These are phyloP conservation scores for Eleginops maclovinus DNA, from an alignment of 2,113 vertebrate genomes.

Conservation along the genomic window DNA sequence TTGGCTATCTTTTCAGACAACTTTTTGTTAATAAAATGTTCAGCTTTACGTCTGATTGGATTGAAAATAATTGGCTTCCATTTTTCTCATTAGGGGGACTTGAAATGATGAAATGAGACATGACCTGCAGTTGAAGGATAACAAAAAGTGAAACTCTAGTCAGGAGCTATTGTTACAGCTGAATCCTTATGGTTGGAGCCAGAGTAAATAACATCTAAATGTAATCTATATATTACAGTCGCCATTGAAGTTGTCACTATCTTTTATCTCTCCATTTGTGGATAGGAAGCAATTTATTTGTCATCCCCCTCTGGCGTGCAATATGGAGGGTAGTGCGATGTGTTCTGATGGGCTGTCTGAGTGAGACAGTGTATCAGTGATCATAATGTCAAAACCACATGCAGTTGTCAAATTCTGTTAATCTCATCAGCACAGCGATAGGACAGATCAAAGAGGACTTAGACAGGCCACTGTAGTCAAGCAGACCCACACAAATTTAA, in stretches of 20 bases:
- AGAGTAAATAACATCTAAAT: slow-evolving; percentile 22
- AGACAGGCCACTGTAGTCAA: not conserved
- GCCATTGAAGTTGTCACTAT: slow-evolving; percentile 46
- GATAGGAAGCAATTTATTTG: slow-evolving; percentile 66
- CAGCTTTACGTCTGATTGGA: slow-evolving; percentile 1
- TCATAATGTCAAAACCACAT: slow-evolving; percentile 46
- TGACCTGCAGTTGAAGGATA: not conserved
- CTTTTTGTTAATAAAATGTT: slow-evolving; percentile 13
- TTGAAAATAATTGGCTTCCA: slow-evolving; percentile 33
- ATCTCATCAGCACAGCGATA: slow-evolving; percentile 37
- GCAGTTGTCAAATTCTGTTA: slow-evolving; percentile 50
- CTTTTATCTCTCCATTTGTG: slow-evolving; percentile 62
- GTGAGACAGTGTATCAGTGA: slow-evolving; percentile 47
- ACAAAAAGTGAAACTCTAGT: slow-evolving; percentile 12
- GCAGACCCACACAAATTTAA: slow-evolving; percentile 6
- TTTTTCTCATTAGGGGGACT: not conserved
- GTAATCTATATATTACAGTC: slow-evolving; percentile 29
- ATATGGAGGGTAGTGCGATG: slow-evolving; percentile 21
- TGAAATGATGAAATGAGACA: slow-evolving; percentile 12
- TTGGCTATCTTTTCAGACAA: not conserved
- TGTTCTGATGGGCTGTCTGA: slow-evolving; percentile 59
- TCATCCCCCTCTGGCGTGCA: slow-evolving; percentile 40
- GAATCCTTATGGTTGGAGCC: not conserved
- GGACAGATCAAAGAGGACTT: slow-evolving; percentile 30
- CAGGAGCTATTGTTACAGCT: slow-evolving; percentile 5